Evolutionary conservation across 2,797 vertebrate species (phyloP).

Genomic region (Nannoperca obscura): DNA sequence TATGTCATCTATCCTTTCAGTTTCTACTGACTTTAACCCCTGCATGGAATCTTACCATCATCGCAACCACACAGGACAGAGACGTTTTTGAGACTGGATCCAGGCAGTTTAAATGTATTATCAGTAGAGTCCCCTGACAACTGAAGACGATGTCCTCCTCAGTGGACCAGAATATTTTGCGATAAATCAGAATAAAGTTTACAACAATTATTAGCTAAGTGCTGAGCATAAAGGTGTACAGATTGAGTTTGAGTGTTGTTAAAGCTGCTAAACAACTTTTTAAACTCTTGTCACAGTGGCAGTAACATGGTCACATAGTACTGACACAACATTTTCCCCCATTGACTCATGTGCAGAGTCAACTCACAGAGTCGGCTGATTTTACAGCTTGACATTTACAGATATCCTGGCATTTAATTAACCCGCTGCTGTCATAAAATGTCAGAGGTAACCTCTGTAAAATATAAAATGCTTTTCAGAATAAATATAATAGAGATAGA

Average conservation of each 20-base stretch:
- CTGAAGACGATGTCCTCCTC: constrained; percentile 4
- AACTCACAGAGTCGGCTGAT: background rate
- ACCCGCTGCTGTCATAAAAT: constrained; percentile 30
- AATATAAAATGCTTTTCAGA: background rate
- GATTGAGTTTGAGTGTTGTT: background rate
- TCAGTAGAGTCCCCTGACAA: constrained; percentile 24
- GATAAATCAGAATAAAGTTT: background rate
- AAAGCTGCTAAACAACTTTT: background rate
- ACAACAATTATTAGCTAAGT: constrained; percentile 4
- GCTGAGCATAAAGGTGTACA: background rate
- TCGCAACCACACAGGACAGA: constrained; percentile 37
- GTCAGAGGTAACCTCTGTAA: constrained; percentile 8
- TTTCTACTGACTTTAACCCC: constrained; percentile 24
- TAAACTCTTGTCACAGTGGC: background rate
- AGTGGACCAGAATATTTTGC: constrained; percentile 18
- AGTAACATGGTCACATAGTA: constrained; percentile 4
- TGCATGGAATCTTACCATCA: constrained; percentile 63
- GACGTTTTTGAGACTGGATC: constrained; percentile 40
- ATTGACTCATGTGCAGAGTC: constrained; percentile 5
- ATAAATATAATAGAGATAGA: constrained; percentile 7
- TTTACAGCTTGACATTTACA: constrained; percentile 45
- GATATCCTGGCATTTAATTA: constrained; percentile 37
- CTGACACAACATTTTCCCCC: constrained; percentile 26
- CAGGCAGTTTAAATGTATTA: constrained; percentile 25
- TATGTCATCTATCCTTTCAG: constrained; percentile 23